These are phyloP conservation scores for Schizaphis graminum DNA, from an alignment of 2,888 invertebrate species.

Conservation along the genomic window DNA sequence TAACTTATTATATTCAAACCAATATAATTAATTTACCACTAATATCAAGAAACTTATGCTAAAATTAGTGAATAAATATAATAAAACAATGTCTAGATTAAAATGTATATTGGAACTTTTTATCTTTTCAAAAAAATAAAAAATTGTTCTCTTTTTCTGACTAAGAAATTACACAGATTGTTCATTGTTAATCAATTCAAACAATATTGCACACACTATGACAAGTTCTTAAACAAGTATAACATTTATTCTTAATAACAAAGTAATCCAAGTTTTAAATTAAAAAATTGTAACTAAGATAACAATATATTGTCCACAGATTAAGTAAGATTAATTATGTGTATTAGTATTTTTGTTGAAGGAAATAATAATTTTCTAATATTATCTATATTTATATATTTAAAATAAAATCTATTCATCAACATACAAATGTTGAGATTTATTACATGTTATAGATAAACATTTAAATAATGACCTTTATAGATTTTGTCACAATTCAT, in stretches of 20 bases:
- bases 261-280: not conserved
- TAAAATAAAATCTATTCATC: not conserved
- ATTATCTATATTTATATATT: not conserved
- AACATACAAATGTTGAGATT: not conserved
- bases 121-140: not conserved
- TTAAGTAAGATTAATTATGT: not conserved
- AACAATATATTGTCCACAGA: not conserved
- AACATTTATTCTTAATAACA: not conserved
- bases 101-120: not conserved
- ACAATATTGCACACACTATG: not conserved
- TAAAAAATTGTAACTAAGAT: not conserved
- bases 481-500: not conserved
- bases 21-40: not conserved
- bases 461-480: not conserved
- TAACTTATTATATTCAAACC: not conserved
- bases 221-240: not conserved
- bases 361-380: not conserved
- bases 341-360: not conserved
- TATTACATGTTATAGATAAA: not conserved
- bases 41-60: constrained; percentile 4
- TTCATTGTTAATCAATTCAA: not conserved
- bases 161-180: not conserved
- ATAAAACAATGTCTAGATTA: too few relatives aligned
- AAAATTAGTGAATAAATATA: not conserved
- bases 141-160: not conserved